Conservation (phyloP, 2,797 vertebrate species). For the Zalophus californianus region DNA sequence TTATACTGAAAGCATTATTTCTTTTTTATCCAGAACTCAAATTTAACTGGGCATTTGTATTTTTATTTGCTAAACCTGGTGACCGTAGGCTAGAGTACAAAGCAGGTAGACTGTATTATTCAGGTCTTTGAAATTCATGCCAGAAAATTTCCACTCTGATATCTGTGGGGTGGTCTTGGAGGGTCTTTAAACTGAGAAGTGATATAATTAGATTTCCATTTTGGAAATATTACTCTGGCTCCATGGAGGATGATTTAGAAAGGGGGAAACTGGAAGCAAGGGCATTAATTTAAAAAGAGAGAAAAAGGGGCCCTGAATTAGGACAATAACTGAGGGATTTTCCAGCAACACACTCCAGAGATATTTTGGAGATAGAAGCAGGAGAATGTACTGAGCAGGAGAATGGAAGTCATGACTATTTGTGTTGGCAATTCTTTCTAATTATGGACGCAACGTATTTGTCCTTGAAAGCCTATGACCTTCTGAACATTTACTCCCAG, state of each 20-base stretch:
- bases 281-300: not conserved
- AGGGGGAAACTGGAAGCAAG: not conserved
- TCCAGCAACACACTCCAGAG: not conserved
- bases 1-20: not conserved
- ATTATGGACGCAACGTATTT: not conserved
- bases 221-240: not conserved
- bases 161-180: not conserved
- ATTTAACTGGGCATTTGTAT: not conserved
- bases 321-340: not conserved
- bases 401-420: not conserved
- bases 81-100: not conserved
- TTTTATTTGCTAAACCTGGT: not conserved
- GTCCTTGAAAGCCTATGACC: not conserved
- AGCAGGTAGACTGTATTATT: not conserved
- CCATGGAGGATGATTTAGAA: not conserved
- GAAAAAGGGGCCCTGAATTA: not conserved
- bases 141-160: not conserved
- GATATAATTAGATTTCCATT: not conserved
- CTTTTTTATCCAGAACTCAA: not conserved
- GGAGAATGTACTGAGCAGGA: not conserved
- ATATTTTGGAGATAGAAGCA: not conserved
- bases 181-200: not conserved
- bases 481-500: not conserved
- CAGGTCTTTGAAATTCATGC: not conserved
- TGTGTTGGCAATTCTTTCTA: not conserved